Evolutionary conservation across 2,888 invertebrate genomes (phyloP), one percentile per base, ranked within the genome.

Genomic region (Trissolcus brochymenae): DNA sequence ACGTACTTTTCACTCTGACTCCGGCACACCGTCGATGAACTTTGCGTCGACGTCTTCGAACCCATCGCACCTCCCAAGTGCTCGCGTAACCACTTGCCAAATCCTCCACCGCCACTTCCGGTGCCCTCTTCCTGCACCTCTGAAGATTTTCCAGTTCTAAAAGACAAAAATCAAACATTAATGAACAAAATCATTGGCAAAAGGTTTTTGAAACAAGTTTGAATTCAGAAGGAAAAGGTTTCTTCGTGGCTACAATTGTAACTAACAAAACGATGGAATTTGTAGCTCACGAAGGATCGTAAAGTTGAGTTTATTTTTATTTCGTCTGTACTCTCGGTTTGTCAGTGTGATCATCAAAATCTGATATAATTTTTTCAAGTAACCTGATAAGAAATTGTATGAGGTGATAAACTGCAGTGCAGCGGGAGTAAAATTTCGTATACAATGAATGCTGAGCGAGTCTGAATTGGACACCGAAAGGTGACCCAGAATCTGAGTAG

Each of bases 21-120:
- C 17, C 65, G 72, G 1, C 62, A 43, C 25, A 64, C 72, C 57
- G 55, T n/a, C 4, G 71, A 41, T 9, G 72, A 55, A 67, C 50
- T n/a, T n/a, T 29, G 43, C 50, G 77, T 75, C 17, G 49, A 76
- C 29, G 67, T 59, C 54, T 73, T 80, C 68, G 16, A 81, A 76
- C 60, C 85, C 59, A 73, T 74, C 35, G 68, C 84, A 19, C 87
- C 87, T 16, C 85, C 85, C 49, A 88, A 78, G 81, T 88, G 88
- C 17, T 88, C 88, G 6, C 88, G 83, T n/a, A 88, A 65, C 88
- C 88, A 88, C 79, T 87, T 88, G 11, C 87, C 88, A 57, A 88
- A 85, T 56, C 87, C 86, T 19, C 87, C 84, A 46, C 83, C 82
- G 16, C 79, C 71, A 16, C 81, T 62, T 13, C 67, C 25, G 14